Evolutionary conservation across 1,140 invertebrate genomes (phyloP).

Genomic region (Lepidostoma basale): DNA sequence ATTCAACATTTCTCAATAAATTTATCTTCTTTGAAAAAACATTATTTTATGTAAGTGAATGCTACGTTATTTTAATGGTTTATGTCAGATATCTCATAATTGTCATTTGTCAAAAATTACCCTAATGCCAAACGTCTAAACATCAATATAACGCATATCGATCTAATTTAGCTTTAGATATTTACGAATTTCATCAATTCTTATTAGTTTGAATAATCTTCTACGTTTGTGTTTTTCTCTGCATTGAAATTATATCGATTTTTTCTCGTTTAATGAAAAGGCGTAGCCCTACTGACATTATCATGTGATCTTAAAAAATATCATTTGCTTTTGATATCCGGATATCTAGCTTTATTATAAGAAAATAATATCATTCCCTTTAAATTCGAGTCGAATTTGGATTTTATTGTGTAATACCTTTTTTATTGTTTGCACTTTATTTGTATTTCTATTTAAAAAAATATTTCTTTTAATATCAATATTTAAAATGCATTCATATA

Average conservation of each 20-base stretch:
- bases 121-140: not conserved
- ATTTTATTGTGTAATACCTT: not conserved
- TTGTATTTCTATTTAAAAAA: not conserved
- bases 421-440: not conserved
- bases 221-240: not conserved
- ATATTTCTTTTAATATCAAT: not conserved
- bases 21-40: not conserved
- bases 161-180: not conserved
- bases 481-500: not conserved
- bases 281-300: conserved; percentile 28
- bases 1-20: not conserved
- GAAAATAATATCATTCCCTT: conserved; percentile 38
- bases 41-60: not conserved
- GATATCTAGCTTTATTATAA: too few species aligned
- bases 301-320: conserved; percentile 34
- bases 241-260: conserved; percentile 1
- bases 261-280: conserved; percentile 19
- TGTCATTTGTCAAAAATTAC: conserved; percentile 31
- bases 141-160: conserved; percentile 23
- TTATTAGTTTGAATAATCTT: too few species aligned
- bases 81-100: not conserved
- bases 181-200: too few species aligned
- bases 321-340: conserved; percentile 41
- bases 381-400: not conserved
- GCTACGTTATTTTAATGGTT: not conserved